Evolutionary conservation across 2,888 invertebrate genomes (phyloP).

Genomic region (Drosophila helvetica): DNA sequence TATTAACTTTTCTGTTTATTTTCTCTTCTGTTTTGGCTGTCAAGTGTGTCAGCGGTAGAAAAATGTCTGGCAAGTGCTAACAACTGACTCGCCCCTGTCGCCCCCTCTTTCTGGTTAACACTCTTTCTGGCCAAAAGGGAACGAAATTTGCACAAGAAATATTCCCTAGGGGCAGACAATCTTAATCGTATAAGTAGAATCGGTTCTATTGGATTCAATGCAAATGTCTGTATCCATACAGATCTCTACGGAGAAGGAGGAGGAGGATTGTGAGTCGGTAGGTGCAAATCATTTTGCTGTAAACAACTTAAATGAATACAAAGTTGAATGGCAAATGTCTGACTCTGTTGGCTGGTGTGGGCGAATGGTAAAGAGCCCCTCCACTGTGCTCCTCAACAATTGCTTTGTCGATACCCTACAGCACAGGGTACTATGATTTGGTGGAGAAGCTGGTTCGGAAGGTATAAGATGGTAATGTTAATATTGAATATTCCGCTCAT

Average conservation of each 20-base stretch:
- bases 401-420: conserved; percentile 1
- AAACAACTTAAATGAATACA: conserved; percentile 37
- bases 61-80: conserved; percentile 54
- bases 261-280: conserved; percentile 9
- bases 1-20: conserved; percentile 3
- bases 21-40: conserved; percentile 15
- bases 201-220: not conserved
- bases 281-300: conserved; percentile 39
- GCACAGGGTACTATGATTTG: not conserved
- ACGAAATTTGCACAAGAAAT: conserved; percentile 61
- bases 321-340: conserved; percentile 46
- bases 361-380: conserved; percentile 8
- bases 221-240: conserved; percentile 9
- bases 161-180: not conserved
- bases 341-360: conserved; percentile 15
- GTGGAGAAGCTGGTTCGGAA: conserved; percentile 29
- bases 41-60: conserved; percentile 37
- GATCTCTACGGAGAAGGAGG: not conserved
- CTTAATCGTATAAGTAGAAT: not conserved
- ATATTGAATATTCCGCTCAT: too few relatives aligned
- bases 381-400: conserved; percentile 49
- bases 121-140: conserved; percentile 51
- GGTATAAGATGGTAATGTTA: too few relatives aligned
- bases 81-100: conserved; percentile 25
- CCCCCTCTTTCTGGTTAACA: not conserved